Percentiles rank a stretch among this genome's conserved stretches.
Evolutionary conservation across 1,140 invertebrate species (phyloP).

Genomic region (Mercenaria mercenaria): DNA sequence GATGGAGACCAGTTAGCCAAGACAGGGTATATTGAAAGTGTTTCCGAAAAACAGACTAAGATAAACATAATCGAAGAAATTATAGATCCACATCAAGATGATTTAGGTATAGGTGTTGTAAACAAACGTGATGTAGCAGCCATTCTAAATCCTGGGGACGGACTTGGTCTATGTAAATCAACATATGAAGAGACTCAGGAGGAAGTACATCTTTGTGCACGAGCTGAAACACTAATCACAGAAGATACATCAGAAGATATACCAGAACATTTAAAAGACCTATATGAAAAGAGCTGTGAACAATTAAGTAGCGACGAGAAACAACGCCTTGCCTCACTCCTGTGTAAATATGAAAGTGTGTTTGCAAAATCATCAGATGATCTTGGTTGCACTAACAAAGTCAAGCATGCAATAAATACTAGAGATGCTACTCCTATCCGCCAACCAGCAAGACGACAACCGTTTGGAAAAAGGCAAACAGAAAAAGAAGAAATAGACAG

Average conservation of each 20-base stretch:
- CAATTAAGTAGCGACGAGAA: not conserved
- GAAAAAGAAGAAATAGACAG: conserved; percentile 38
- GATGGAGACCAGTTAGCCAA: not conserved
- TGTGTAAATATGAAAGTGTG: not conserved
- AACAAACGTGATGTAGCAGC: no score
- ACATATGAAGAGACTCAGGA: no score
- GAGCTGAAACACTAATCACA: no score
- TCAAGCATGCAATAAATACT: conserved; percentile 49
- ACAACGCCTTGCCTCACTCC: not conserved
- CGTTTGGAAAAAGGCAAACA: not conserved
- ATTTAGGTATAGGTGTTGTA: no score
- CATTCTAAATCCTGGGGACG: no score
- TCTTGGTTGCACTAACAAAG: not conserved
- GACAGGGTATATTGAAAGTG: not conserved
- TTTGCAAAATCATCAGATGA: not conserved
- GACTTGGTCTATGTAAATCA: no score
- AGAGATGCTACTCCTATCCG: conserved; percentile 4
- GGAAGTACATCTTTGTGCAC: no score
- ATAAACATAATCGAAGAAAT: no score
- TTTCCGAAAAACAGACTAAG: no score
- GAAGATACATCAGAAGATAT: not conserved
- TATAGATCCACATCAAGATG: no score
- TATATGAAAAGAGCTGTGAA: not conserved
- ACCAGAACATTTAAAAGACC: not conserved
- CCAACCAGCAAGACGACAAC: conserved; percentile 33